Base-by-base conservation (phyloP, 2,888 invertebrate genomes). In the Macrosoma leucophasiata region DNA sequence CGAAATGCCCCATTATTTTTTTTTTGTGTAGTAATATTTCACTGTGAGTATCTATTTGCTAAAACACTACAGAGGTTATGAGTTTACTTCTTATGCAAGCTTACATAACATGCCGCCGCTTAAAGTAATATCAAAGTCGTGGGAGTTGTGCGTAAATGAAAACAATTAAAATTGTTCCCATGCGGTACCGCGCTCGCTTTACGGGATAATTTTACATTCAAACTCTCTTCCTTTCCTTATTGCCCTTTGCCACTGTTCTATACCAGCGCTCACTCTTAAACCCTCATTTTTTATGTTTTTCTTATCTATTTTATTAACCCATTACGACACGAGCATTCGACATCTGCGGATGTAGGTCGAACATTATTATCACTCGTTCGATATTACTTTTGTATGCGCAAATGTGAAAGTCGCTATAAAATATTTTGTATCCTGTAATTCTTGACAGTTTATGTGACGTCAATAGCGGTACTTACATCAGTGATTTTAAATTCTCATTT, bases 161-260 rank as follows among this genome's bases (percentile, higher is more conserved):
- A 52, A 56, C 57, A 62, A 60, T 65, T 56, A 59, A 51, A 53
- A 46, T 50, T 43, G 59, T 57, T 54, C 56, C 50, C 52, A 52
- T 46, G 42, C 41, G 47, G 39, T 36, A 33, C 28, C 25, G 28
- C 19, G 23, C 19, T 25, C n/a, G 13, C 36, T n/a, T 31, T 26
- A 18, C 37, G 28, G 36, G 43, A 41, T 24, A 31, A 17, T 17
- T 17, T 17, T 17, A 17, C 17, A 17, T 17, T 17, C 7, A 17
- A 7, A 17, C 4, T 28, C 13, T 14, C 11, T 36, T 28, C 25
- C 7, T 10, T 17, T 21, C 13, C 29, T 13, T 20, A 9, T 10
- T 7, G 13, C 9, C n/a, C 13, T 4, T 9, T n/a, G n/a, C n/a
- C n/a, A n/a, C n/a, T n/a, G n/a, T n/a, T n/a, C n/a, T n/a, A n/a